Evolutionary conservation across 2,888 invertebrate genomes (phyloP).

Genomic region (Ophion slaviceki): DNA sequence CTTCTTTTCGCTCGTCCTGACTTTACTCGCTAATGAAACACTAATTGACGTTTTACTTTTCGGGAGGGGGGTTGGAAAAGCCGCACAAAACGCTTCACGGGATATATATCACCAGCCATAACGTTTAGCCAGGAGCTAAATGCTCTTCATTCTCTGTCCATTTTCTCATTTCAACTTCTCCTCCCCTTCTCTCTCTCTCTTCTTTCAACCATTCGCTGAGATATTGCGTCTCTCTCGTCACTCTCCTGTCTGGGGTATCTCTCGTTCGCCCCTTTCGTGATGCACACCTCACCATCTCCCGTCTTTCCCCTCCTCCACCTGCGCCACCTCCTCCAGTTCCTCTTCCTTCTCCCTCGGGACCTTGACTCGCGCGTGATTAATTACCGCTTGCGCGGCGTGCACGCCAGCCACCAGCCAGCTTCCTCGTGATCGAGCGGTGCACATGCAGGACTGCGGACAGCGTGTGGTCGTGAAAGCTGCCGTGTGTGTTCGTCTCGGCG

Average conservation of each 20-base stretch:
- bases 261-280: conserved; percentile 31
- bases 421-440: conserved; percentile 65
- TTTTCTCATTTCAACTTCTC: neutral
- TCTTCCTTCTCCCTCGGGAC: conserved; percentile 58
- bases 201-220: neutral
- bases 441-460: conserved; percentile 47
- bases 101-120: conserved; percentile 44
- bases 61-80: conserved; percentile 1
- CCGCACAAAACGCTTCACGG: conserved; percentile 50
- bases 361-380: conserved; percentile 70
- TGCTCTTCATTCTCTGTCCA: conserved; percentile 56
- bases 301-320: neutral
- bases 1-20: conserved; percentile 35
- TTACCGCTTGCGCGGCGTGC: conserved; percentile 60
- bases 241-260: conserved; percentile 28
- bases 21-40: conserved; percentile 71
- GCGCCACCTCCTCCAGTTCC: conserved; percentile 28
- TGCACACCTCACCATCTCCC: conserved; percentile 8
- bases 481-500: conserved; percentile 45
- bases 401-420: conserved; percentile 59
- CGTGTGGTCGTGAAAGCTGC: conserved; percentile 37
- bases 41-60: conserved; percentile 72
- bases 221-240: conserved; percentile 25
- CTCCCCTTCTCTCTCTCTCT: neutral
- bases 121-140: conserved; percentile 53